Base-by-base conservation (phyloP, 53 echinoderm and acorn worm genomes). In the Arbacia lixula region DNA sequence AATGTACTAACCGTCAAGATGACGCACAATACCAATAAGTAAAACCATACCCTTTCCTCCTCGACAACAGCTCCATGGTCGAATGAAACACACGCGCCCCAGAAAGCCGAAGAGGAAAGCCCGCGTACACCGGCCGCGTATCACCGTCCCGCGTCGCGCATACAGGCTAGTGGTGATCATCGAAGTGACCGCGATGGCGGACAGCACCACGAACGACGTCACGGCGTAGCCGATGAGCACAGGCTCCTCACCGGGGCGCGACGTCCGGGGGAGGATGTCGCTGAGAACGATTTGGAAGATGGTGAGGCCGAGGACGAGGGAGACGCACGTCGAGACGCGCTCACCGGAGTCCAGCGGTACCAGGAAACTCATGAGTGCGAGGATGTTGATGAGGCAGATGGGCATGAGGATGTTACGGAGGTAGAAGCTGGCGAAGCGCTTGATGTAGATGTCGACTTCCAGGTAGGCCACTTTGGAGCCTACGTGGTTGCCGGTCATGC, bases 241-340 rank as follows among this genome's bases (percentile, higher is more conserved):
- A 3, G 69, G 69, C 38, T 41, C 38, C 12, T 40, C 40, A 10
- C 20, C 69, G 0, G 38, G 38, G 38, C 38, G 5, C 69, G 69
- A 69, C 6, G 69, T 69, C 69, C 41, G 35, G 20, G 69, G 69
- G 37, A 69, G 36, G 42, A 69, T 69, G 69, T 69, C 69, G 2
- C 37, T 40, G 6, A 69, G 36, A 26, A 69, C 24, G 41, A 69
- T 69, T 37, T 69, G 69, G 22, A 69, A 69, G 6, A 69, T 40
- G 26, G 69, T 69, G 69, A 36, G 35, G 25, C 69, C 69, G 38
- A 69, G 41, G 22, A 69, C 69, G 25, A 69, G 40, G 5, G 69
- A 69, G 38, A 69, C 25, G 2, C 26, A 37, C 1, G 69, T 26
- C 25, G 69, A 69, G 69, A 69, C 41, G 26, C 69, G 69, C 21